phyloP scores from a whole-genome alignment of 1,140 invertebrate species.

The Pseudobourletiella spinata region DNA sequence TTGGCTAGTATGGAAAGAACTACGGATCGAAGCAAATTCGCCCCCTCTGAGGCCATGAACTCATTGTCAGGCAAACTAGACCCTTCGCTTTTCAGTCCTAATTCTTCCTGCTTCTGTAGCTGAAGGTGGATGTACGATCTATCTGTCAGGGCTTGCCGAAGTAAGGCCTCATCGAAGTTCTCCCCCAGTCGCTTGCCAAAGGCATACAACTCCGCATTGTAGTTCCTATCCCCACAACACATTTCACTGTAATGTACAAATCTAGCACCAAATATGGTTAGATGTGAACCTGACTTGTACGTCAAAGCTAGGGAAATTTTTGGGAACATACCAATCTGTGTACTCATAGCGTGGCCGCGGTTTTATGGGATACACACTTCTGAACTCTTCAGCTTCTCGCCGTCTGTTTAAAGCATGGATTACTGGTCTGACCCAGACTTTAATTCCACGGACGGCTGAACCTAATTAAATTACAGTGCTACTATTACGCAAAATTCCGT shows the following conservation, averaged over 20 bases:
- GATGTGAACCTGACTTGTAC: not conserved
- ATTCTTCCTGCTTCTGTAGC: slow-evolving; percentile 53
- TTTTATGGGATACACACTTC: not conserved
- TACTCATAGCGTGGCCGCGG: not conserved
- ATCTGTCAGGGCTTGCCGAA: slow-evolving; percentile 69
- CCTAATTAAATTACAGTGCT: no score
- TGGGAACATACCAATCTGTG: not conserved
- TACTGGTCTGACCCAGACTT: no score
- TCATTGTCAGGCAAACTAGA: slow-evolving; percentile 57
- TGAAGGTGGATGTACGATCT: slow-evolving; percentile 67
- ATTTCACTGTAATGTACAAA: not conserved
- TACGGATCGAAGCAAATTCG: slow-evolving; percentile 49
- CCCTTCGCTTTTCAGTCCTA: slow-evolving; percentile 54
- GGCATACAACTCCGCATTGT: slow-evolving; percentile 75
- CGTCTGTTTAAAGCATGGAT: no score
- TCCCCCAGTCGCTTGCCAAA: slow-evolving; percentile 80
- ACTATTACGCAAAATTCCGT: no score
- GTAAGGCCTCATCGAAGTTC: slow-evolving; percentile 57
- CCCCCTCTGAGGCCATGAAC: slow-evolving; percentile 57
- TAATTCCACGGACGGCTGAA: no score
- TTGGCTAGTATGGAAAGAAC: slow-evolving; percentile 51
- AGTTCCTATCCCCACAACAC: slow-evolving; percentile 53
- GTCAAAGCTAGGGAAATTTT: not conserved
- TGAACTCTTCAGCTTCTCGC: not conserved
- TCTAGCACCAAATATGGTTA: no score